phyloP scores from a whole-genome alignment of 1,140 invertebrate species.

The Calephelis nemesis region DNA sequence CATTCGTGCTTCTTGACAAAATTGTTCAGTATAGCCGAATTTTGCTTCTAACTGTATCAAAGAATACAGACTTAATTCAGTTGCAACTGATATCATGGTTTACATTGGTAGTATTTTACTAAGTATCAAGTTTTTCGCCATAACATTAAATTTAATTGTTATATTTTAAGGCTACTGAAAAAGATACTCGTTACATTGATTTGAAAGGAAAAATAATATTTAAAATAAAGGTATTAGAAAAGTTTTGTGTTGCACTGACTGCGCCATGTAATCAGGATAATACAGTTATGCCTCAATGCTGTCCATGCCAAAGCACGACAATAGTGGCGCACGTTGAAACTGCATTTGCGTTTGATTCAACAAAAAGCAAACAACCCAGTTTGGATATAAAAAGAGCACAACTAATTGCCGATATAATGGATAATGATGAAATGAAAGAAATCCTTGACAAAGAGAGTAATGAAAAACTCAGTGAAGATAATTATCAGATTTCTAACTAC shows the following conservation, averaged over 20 bases:
- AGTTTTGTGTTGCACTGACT: constrained; percentile 61
- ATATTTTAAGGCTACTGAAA: constrained; percentile 54
- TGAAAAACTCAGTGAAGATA: constrained; percentile 36
- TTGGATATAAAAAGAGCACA: constrained; percentile 61
- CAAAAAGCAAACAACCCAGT: constrained; percentile 37
- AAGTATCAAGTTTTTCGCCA: no score
- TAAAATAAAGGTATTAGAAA: constrained; percentile 69
- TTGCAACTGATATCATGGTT: neutral
- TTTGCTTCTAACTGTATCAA: no score
- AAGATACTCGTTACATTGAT: constrained; percentile 57
- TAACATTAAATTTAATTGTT: no score
- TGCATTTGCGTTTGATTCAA: constrained; percentile 45
- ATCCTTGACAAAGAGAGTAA: constrained; percentile 52
- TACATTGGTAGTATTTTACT: constrained; percentile 16
- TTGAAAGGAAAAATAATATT: constrained; percentile 69
- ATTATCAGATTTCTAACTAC: constrained; percentile 37
- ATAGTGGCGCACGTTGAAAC: constrained; percentile 44
- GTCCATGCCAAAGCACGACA: constrained; percentile 55
- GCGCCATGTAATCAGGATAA: constrained; percentile 58
- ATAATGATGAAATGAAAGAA: constrained; percentile 69
- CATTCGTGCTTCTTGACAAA: no score
- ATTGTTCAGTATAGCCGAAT: no score
- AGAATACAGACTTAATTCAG: neutral
- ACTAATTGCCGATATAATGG: constrained; percentile 67
- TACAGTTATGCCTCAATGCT: constrained; percentile 35